Percentiles rank a stretch among this genome's conserved stretches.
Conservation (phyloP, 2,888 invertebrate genomes). For the Hyposoter didymator region DNA sequence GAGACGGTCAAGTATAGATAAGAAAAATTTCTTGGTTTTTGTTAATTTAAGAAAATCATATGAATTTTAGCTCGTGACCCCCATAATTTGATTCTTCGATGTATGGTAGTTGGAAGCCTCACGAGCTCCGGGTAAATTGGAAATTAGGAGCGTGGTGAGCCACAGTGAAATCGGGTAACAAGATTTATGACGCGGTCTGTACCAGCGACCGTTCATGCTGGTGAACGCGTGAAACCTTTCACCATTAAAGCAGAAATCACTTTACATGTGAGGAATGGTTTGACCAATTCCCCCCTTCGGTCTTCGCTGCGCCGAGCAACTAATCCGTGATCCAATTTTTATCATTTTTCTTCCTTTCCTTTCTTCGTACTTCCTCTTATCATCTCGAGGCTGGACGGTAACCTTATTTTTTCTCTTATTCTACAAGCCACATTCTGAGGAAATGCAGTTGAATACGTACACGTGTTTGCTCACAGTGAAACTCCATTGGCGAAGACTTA, state of each 20-base stretch:
- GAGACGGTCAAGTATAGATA: neutral
- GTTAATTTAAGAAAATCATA: neutral
- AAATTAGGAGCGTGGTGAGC: slow-evolving; percentile 43
- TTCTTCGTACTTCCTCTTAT: neutral
- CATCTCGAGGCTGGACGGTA: neutral
- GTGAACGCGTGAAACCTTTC: slow-evolving; percentile 41
- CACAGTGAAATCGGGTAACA: slow-evolving; percentile 51
- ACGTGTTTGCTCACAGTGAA: slow-evolving; percentile 21
- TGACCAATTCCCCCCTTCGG: slow-evolving; percentile 31
- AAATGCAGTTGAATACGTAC: slow-evolving; percentile 15
- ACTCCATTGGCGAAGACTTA: slow-evolving; percentile 19
- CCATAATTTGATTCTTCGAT: slow-evolving; percentile 6
- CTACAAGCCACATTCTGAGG: neutral
- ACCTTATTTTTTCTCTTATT: slow-evolving; percentile 13
- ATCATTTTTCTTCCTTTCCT: slow-evolving; percentile 4
- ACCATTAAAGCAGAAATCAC: slow-evolving; percentile 55
- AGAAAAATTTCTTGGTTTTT: neutral
- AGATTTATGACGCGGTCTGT: slow-evolving; percentile 31
- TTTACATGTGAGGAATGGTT: slow-evolving; percentile 24
- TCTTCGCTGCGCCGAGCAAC: neutral
- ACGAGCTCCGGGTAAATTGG: slow-evolving; percentile 27
- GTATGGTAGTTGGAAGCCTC: slow-evolving; percentile 7
- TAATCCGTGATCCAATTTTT: slow-evolving; percentile 11
- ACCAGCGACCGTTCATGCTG: neutral
- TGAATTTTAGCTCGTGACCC: slow-evolving; percentile 3